These are phyloP conservation scores for Helostoma temminkii DNA, from an alignment of 2,797 vertebrate genomes.

Conservation along the genomic window DNA sequence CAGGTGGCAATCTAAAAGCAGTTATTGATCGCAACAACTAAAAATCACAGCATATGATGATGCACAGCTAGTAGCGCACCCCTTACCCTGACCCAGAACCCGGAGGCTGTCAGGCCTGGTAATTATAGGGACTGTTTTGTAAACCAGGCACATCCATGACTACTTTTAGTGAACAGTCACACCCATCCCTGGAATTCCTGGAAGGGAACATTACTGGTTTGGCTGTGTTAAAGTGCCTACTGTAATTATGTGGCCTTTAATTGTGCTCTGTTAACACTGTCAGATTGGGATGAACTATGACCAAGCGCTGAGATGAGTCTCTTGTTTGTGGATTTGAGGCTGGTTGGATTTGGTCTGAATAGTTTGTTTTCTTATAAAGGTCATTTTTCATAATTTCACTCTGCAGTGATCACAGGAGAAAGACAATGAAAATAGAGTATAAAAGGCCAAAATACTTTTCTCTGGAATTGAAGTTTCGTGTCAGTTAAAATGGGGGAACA, in stretches of 20 bases:
- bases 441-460: neutral
- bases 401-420: constrained; percentile 4
- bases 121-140: constrained; percentile 81
- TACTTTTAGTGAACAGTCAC: constrained; percentile 82
- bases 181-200: constrained; percentile 84
- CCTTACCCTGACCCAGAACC: constrained; percentile 63
- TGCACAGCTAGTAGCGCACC: constrained; percentile 45
- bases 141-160: constrained; percentile 79
- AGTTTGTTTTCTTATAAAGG: constrained; percentile 37
- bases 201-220: constrained; percentile 83
- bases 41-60: constrained; percentile 21
- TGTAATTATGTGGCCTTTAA: constrained; percentile 84
- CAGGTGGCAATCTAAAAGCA: neutral
- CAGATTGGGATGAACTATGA: constrained; percentile 70
- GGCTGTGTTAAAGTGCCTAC: constrained; percentile 75
- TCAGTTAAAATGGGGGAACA: neutral
- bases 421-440: neutral
- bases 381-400: constrained; percentile 25
- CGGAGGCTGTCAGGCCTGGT: constrained; percentile 66
- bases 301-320: constrained; percentile 48
- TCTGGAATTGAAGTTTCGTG: neutral
- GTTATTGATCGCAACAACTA: constrained; percentile 12
- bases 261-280: constrained; percentile 79
- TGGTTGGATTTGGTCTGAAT: constrained; percentile 27
- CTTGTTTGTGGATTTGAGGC: constrained; percentile 52